These are phyloP conservation scores for Anoplius nigerrimus DNA, from an alignment of 2,888 invertebrate species.

Conservation along the genomic window DNA sequence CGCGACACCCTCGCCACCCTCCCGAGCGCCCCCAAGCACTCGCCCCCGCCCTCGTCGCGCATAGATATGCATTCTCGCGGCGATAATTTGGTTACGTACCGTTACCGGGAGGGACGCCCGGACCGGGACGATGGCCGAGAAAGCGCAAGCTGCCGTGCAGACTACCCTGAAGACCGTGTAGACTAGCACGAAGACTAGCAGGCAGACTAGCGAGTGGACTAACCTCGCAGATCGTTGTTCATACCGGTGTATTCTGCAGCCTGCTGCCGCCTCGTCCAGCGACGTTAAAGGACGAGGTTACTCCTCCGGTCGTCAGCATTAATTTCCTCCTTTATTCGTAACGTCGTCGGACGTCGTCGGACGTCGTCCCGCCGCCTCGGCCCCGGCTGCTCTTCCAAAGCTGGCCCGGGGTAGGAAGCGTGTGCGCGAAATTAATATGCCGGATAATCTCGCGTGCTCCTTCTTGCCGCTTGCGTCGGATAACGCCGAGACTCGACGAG, in stretches of 20 bases:
- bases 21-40: background rate
- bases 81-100: too few relatives aligned
- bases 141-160: background rate
- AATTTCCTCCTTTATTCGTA: constrained; percentile 8
- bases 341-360: constrained; percentile 3
- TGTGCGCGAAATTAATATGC: constrained; percentile 36
- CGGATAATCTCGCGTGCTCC: constrained; percentile 33
- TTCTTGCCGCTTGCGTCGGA: too few relatives aligned
- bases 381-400: background rate
- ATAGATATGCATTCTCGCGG: too few relatives aligned
- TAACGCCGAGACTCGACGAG: too few relatives aligned
- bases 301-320: constrained; percentile 6
- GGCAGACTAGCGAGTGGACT: too few relatives aligned
- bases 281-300: constrained; percentile 5
- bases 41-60: background rate
- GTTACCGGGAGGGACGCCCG: too few relatives aligned
- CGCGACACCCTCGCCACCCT: background rate
- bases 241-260: too few relatives aligned
- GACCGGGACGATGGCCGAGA: too few relatives aligned
- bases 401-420: constrained; percentile 25
- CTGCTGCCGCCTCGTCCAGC: background rate
- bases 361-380: background rate
- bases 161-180: too few relatives aligned
- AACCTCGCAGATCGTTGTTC: too few relatives aligned
- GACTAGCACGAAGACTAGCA: too few relatives aligned